phyloP scores from a whole-genome alignment of 2,888 invertebrate species.

The Nysson spinosus region DNA sequence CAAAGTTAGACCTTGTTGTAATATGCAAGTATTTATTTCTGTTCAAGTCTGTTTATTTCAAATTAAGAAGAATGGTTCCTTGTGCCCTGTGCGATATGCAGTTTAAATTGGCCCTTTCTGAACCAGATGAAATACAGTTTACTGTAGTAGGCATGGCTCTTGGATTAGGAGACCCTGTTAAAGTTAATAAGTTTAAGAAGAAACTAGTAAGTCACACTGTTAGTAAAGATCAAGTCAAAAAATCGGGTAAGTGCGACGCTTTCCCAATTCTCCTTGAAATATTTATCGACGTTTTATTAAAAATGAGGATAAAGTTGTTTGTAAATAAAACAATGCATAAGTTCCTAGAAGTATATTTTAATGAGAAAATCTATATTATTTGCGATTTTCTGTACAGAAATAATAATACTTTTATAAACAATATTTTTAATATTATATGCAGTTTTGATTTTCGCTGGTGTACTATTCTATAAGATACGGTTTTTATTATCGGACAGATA shows the following conservation, averaged over 20 bases:
- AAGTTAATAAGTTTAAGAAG: conserved; percentile 77
- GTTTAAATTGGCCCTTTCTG: conserved; percentile 91
- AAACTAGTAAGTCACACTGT: conserved; percentile 50
- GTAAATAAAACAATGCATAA: too few species aligned
- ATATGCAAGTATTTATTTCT: too few species aligned
- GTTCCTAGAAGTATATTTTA: too few species aligned
- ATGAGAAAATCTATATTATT: too few species aligned
- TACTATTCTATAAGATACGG: too few species aligned
- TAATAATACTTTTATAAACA: too few species aligned
- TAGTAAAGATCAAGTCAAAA: conserved; percentile 64
- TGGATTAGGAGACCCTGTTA: conserved; percentile 83
- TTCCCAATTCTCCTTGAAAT: neutral
- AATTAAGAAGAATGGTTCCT: conserved; percentile 91
- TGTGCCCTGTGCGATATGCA: conserved; percentile 90
- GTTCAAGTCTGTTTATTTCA: conserved; percentile 86
- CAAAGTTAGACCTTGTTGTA: too few species aligned
- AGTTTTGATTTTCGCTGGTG: too few species aligned
- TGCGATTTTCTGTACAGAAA: too few species aligned
- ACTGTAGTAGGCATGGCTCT: conserved; percentile 89
- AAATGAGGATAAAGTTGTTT: too few species aligned
- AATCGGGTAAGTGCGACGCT: conserved; percentile 51
- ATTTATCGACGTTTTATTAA: neutral
- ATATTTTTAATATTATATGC: too few species aligned
- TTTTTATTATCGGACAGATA: too few species aligned
- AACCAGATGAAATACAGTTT: conserved; percentile 87